Percentiles rank a stretch among this genome's conserved stretches.
Conservation (phyloP, 2,797 vertebrate genomes). For the Ciconia nigra region DNA sequence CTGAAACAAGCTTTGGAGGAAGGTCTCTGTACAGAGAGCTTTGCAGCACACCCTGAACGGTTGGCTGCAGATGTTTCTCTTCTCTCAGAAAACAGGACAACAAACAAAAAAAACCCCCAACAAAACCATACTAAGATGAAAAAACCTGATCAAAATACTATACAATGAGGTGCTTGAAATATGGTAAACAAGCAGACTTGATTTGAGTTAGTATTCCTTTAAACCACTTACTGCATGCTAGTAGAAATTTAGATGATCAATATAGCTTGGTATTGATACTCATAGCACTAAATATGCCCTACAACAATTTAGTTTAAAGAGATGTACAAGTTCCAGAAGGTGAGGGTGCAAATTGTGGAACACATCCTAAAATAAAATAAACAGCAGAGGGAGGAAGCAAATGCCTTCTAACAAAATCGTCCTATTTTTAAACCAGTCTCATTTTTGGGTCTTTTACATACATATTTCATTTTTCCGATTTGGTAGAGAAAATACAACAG, state of each 20-base stretch:
- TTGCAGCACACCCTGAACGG: accelerated
- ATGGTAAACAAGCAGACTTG: accelerated
- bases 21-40: not conserved
- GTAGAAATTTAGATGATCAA: not conserved
- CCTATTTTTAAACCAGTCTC: not conserved
- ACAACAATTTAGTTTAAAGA: not conserved
- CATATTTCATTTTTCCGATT: not conserved
- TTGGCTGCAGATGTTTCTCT: not conserved
- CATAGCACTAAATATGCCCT: not conserved
- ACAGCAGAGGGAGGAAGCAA: constrained; percentile 26
- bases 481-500: not conserved
- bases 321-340: constrained; percentile 30
- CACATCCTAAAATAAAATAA: constrained; percentile 22
- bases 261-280: not conserved
- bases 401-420: constrained; percentile 8
- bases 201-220: not conserved
- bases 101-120: accelerated
- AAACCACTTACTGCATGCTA: not conserved
- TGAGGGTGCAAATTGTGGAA: constrained; percentile 28
- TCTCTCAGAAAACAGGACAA: not conserved
- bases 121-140: accelerated
- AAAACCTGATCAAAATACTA: not conserved
- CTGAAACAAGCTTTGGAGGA: not conserved
- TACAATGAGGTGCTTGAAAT: not conserved
- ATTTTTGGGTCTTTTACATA: not conserved